Evolutionary conservation across 2,113 vertebrate species (phyloP), one percentile per base, ranked within the genome.

Genomic region (Falco punctatus): DNA sequence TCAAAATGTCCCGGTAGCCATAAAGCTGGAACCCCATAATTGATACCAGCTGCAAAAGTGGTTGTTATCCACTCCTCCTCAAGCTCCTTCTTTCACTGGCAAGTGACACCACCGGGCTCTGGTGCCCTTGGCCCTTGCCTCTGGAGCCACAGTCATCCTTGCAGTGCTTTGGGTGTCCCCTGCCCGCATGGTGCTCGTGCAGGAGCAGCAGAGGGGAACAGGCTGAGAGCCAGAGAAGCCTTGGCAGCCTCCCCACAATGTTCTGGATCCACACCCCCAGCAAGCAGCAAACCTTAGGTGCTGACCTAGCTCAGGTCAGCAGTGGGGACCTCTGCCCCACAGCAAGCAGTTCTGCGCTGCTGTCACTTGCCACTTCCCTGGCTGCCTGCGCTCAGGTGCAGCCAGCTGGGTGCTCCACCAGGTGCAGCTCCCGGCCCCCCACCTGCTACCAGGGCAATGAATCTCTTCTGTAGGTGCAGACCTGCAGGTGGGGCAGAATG

Each of bases 111-210:
- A 10, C 22, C 17, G 21, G 8, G 14, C 6, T 7, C 8, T 62
- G 35, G 15, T 52, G 15, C 19, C 26, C 7, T 28, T 70, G 11
- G 15, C 12, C 28, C 30, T 81, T 6, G 0, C 20, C 48, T 64
- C 16, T 20, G 64, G 38, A 46, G 23, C 8, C 8, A 42, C 23
- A 32, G 3, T 10, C 16, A 12, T 78, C 33, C 32, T 27, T 73
- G 48, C n/a, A 55, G 8, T 54, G n/a, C 23, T 59, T 14, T 12
- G 23, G 12, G 22, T 73, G 30, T 79, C 9, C 15, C 17, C 15
- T 28, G 27, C 5, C 19, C 0, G 0, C 8, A 4, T 88, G 15
- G 8, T 57, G 26, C n/a, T 82, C 0, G 3, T 27, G 69, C 21
- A 11, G 61, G 9, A 35, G 35, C 20, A 48, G 28, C 9, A 26